Evolutionary conservation across 2,888 invertebrate genomes (phyloP), one percentile per base, ranked within the genome.

Genomic region (Eupithecia vulgata): DNA sequence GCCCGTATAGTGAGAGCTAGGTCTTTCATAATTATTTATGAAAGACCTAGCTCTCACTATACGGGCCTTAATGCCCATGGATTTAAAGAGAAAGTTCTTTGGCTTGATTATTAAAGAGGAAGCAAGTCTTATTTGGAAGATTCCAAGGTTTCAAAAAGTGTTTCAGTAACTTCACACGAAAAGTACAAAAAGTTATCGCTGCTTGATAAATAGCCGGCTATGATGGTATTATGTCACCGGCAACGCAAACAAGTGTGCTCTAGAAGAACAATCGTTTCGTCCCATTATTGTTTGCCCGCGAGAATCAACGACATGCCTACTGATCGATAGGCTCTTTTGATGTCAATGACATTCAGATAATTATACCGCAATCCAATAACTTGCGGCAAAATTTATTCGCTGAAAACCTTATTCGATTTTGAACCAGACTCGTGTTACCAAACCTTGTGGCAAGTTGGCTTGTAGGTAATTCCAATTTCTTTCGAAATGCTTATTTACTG

Each of bases 351-450:
- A 65, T 65, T 65, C 65, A n/a, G 21, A 40, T 65, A 65, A 65
- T 65, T 65, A 70, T 71, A 69, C 64, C 70, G 30, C 64, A 74
- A 37, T 37, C 64, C 34, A 64, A n/a, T 57, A 57, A 57, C 25
- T 57, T 57, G 21, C 57, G 25, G 57, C 57, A 57, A 57, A 57
- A 57, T 57, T n/a, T 57, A 57, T 57, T 25, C 25, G 57, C 57
- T 57, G 57, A 57, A 57, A 57, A 13, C 25, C 57, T 21, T 25
- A 21, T 52, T 10, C 52, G 6, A 52, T 10, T 52, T 52, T 21
- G 3, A 52, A n/a, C 2, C 52, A 3, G 21, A 52, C 10, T 21
- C n/a, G 21, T 52, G 13, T 57, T 25, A 12, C 12, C 21, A 52
- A 52, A 42, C 13, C 5, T 15, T 15, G 15, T 42, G n/a, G n/a